phyloP scores from a whole-genome alignment of 2,113 vertebrate genomes.

The Neolamprologus fasciatus region DNA sequence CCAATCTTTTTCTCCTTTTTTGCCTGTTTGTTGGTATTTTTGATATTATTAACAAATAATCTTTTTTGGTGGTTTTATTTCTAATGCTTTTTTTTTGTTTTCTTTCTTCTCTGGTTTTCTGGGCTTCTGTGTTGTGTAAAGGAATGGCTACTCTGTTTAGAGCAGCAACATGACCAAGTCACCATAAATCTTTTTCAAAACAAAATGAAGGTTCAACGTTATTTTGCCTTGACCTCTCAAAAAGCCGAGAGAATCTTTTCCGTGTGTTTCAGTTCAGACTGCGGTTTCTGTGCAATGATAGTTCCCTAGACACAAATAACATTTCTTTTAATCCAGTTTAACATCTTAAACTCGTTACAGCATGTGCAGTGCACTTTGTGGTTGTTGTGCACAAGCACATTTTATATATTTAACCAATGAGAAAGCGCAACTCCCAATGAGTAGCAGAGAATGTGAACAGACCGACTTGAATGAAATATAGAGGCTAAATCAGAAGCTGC shows the following conservation, averaged over 20 bases:
- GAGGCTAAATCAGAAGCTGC: conserved; percentile 24
- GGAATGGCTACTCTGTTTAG: not conserved
- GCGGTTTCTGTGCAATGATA: conserved; percentile 1
- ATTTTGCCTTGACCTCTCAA: conserved; percentile 41
- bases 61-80: conserved; percentile 45
- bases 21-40: conserved; percentile 69
- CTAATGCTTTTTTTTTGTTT: conserved; percentile 25
- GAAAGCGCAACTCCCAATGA: not conserved
- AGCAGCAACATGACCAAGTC: conserved; percentile 1
- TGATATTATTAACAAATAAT: conserved; percentile 60
- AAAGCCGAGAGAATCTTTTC: not conserved
- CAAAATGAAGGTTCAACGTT: conserved; percentile 1
- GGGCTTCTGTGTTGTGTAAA: conserved; percentile 29
- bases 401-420: conserved; percentile 11
- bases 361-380: conserved; percentile 4
- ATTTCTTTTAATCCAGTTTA: not conserved
- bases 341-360: not conserved
- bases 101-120: conserved; percentile 29
- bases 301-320: not conserved
- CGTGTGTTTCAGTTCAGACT: not conserved
- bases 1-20: conserved; percentile 51
- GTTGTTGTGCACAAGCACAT: conserved; percentile 16
- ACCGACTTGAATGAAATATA: conserved; percentile 26
- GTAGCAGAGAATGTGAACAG: conserved; percentile 29
- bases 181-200: conserved; percentile 19